Evolutionary conservation across 1,140 invertebrate species (phyloP).

Genomic region (Cotesia vestalis): DNA sequence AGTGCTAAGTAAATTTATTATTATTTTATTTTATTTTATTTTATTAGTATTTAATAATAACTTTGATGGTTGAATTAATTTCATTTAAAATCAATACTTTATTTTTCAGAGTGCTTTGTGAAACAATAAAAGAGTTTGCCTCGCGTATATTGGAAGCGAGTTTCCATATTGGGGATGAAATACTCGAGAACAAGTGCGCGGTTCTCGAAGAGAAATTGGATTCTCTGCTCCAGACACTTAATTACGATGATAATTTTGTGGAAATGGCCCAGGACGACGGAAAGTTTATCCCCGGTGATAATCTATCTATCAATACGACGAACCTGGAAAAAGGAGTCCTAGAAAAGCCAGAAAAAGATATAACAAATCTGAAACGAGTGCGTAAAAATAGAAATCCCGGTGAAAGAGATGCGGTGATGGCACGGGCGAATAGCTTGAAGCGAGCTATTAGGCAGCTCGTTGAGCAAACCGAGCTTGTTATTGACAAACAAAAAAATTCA

Average conservation of each 20-base stretch:
- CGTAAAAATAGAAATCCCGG: slow-evolving; percentile 49
- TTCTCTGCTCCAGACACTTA: slow-evolving; percentile 76
- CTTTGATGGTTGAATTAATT: too few species aligned
- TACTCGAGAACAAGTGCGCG: slow-evolving; percentile 75
- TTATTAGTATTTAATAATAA: background rate
- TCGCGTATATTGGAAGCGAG: slow-evolving; percentile 70
- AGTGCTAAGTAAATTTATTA: slow-evolving; percentile 74
- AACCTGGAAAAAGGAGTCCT: slow-evolving; percentile 69
- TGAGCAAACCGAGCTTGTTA: slow-evolving; percentile 79
- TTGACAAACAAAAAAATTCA: slow-evolving; percentile 68
- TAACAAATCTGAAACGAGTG: slow-evolving; percentile 58
- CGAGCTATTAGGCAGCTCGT: slow-evolving; percentile 85
- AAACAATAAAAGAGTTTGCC: slow-evolving; percentile 83
- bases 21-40: slow-evolving; percentile 14
- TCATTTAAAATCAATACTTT: background rate
- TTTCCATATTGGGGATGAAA: slow-evolving; percentile 69
- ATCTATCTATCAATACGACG: slow-evolving; percentile 48
- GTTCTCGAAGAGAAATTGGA: slow-evolving; percentile 82
- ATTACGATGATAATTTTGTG: slow-evolving; percentile 70
- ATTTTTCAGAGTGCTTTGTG: slow-evolving; percentile 72
- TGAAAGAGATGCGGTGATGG: slow-evolving; percentile 55
- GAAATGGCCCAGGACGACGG: slow-evolving; percentile 49
- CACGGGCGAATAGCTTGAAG: slow-evolving; percentile 83
- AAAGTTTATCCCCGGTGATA: slow-evolving; percentile 44
- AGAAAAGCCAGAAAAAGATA: slow-evolving; percentile 72